These are phyloP conservation scores for Plecturocebus donacophilus DNA, from an alignment of 2,113 vertebrate genomes.

Conservation along the genomic window DNA sequence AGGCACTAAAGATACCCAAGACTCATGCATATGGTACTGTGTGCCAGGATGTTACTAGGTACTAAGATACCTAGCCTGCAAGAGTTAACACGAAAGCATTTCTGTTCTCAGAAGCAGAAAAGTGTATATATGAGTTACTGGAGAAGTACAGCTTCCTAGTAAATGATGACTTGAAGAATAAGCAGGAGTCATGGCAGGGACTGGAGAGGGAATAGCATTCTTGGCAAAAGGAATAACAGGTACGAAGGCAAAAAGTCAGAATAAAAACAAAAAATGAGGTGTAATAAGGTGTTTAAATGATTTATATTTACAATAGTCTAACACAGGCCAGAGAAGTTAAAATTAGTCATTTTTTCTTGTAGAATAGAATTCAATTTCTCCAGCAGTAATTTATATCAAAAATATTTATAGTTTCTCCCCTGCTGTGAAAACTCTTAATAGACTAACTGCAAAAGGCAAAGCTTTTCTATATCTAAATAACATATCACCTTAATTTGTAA, in stretches of 20 bases:
- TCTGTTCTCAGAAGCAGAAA: not conserved
- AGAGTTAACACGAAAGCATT: not conserved
- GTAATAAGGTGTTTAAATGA: not conserved
- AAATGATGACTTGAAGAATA: not conserved
- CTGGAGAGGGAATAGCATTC: not conserved
- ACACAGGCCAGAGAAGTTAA: not conserved
- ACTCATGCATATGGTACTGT: no score
- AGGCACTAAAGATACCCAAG: not conserved
- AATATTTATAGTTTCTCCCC: conserved; percentile 58
- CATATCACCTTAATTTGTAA: conserved; percentile 37
- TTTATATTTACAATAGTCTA: not conserved
- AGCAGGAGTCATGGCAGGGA: not conserved
- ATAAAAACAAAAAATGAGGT: not conserved
- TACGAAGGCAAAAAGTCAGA: not conserved
- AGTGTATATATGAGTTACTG: not conserved
- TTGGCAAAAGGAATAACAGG: not conserved
- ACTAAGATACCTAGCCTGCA: not conserved
- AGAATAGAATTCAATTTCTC: conserved; percentile 48
- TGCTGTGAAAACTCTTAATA: conserved; percentile 56
- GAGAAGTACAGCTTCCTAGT: not conserved
- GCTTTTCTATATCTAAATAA: not conserved
- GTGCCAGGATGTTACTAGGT: no score
- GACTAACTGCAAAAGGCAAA: not conserved
- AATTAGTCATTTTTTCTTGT: conserved; percentile 33
- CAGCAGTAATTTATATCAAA: conserved; percentile 55